Evolutionary conservation across 2,797 vertebrate species (phyloP).

Genomic region (Ceyx erithaca): DNA sequence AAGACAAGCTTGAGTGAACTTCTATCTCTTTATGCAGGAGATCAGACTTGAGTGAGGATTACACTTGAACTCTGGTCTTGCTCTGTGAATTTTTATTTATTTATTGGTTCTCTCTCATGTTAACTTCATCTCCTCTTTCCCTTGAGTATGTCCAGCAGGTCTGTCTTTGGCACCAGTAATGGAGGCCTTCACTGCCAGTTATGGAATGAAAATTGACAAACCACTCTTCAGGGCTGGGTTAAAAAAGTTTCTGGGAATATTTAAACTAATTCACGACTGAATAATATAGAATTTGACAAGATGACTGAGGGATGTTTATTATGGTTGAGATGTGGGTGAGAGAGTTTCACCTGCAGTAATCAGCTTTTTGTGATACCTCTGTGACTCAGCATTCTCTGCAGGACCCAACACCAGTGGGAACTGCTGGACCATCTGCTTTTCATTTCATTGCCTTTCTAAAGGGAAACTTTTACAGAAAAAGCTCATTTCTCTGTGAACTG

Average conservation of each 20-base stretch:
- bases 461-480: background rate
- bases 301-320: background rate
- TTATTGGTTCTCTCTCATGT: background rate
- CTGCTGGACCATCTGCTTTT: background rate
- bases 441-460: background rate
- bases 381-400: background rate
- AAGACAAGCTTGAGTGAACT: background rate
- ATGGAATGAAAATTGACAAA: background rate
- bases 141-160: rapidly evolving
- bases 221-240: background rate
- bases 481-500: background rate
- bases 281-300: background rate
- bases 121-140: background rate
- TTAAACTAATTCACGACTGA: background rate
- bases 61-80: background rate
- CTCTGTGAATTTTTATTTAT: background rate
- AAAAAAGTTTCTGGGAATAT: background rate
- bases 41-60: background rate
- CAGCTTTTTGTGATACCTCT: background rate
- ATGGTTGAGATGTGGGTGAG: background rate
- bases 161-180: background rate
- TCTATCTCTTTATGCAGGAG: background rate
- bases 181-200: background rate
- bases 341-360: background rate
- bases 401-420: background rate